Base-by-base conservation (phyloP, 2,113 vertebrate species). In the Daubentonia madagascariensis region DNA sequence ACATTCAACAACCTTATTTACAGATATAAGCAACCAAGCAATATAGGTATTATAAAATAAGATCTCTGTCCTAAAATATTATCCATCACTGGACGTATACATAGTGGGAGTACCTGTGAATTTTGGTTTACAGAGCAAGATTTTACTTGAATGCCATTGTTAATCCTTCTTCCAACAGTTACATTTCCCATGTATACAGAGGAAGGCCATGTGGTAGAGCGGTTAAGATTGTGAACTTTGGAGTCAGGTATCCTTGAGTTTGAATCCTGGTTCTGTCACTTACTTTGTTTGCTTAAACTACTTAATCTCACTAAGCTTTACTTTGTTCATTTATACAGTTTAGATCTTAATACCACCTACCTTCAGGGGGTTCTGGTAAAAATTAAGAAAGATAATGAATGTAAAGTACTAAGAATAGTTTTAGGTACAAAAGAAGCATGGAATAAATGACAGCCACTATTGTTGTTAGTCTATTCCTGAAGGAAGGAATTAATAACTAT, bases 251-350 rank as follows among this genome's bases (percentile, higher is more conserved):
- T 6, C 70, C 57, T 20, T 43, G 25, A 81, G 35, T 52, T 30
- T 90, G 73, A 87, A 59, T 76, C 32, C 43, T 85, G 65, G 28
- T 79, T 73, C n/a, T 94, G 37, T 22, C 54, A 43, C 30, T 54
- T 52, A 65, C 35, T 89, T 89, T 85, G 54, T 57, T 95, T 85
- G 79, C n/a, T 80, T 95, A 43, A 95, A 92, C 63, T 54, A 94
- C 9, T 48, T 84, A 40, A 89, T 73, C 7, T 68, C 54, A 43
- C 57, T 92, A 13, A 57, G 43, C 20, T 35, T 93, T 73, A 76
- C 30, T 85, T 91, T 79, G 40, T 52, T 91, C 30, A 57, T 45
- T 84, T 85, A 79, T 9, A 94, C 6, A 88, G 45, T 72, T 37
- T 84, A 73, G 16, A 91, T 72, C 37, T 70, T 86, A 96, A 87